Percentiles rank a stretch among this genome's conserved stretches.
These are phyloP conservation scores for Chloropsis cyanopogon DNA, from an alignment of 2,113 vertebrate species.

Conservation along the genomic window DNA sequence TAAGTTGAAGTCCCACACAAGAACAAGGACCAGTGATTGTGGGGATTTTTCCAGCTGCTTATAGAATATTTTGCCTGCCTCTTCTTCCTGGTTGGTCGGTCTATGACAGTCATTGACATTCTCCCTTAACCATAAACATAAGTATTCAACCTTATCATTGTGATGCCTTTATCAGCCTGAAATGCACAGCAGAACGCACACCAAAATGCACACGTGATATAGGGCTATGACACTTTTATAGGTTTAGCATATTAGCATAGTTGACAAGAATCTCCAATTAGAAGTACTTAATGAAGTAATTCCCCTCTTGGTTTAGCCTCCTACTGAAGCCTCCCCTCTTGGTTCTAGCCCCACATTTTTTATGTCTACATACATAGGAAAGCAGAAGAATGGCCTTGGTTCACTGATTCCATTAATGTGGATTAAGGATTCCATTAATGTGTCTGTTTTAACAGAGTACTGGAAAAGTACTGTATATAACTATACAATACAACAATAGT, in stretches of 20 bases:
- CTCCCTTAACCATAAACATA: neutral
- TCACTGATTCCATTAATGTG: too few species aligned
- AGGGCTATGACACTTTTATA: neutral
- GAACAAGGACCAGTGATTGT: neutral
- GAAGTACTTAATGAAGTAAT: neutral
- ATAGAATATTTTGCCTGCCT: neutral
- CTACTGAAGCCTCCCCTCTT: neutral
- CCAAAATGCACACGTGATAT: neutral
- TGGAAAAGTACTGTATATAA: neutral
- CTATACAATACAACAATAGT: neutral
- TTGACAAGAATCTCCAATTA: neutral
- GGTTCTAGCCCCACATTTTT: neutral
- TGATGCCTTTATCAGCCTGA: neutral
- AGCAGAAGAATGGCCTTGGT: neutral
- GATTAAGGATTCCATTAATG: neutral
- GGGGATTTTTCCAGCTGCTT: neutral
- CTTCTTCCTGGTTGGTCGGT: neutral
- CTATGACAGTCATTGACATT: neutral
- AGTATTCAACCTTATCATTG: neutral
- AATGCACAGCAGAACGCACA: neutral
- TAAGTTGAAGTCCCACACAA: neutral
- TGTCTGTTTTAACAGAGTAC: neutral
- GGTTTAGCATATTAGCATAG: neutral
- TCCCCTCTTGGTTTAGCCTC: neutral
- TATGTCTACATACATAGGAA: neutral